Conservation (phyloP, 23 tunicate genomes). For the Aplidium turbinatum region DNA sequence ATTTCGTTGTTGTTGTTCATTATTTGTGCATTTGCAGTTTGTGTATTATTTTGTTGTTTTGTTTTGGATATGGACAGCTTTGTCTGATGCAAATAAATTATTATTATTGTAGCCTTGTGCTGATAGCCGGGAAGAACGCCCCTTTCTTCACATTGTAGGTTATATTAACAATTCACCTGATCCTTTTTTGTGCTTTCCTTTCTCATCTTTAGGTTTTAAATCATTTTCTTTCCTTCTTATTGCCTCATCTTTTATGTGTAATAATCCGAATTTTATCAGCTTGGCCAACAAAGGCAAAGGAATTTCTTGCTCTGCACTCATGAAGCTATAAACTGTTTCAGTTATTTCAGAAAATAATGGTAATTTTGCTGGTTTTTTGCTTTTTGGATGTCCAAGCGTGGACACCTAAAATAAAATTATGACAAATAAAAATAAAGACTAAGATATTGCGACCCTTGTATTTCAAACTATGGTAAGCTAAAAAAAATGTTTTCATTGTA, state of each 20-base stretch:
- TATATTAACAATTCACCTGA: conserved; percentile 60
- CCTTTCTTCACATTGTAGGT: too few species aligned
- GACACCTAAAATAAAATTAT: conserved; percentile 47
- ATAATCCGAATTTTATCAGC: conserved; percentile 75
- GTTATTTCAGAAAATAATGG: conserved; percentile 83
- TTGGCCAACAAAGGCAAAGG: conserved; percentile 89
- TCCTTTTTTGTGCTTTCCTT: conserved; percentile 61
- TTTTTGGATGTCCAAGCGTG: conserved; percentile 84
- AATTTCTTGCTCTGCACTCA: conserved; percentile 67
- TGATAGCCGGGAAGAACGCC: too few species aligned
- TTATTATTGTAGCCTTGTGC: too few species aligned
- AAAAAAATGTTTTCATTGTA: too few species aligned
- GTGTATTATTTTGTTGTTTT: too few species aligned
- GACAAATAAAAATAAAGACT: too few species aligned
- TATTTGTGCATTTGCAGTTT: too few species aligned
- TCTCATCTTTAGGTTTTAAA: conserved; percentile 43
- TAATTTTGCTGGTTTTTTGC: conserved; percentile 59
- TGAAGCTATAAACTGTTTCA: conserved; percentile 49
- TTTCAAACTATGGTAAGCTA: too few species aligned
- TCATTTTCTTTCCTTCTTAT: conserved; percentile 59
- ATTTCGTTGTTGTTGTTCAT: too few species aligned
- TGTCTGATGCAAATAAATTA: too few species aligned
- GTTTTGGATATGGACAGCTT: too few species aligned
- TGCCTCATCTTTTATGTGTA: conserved; percentile 63
- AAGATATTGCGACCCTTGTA: too few species aligned